Conservation (phyloP, 2,113 vertebrate genomes). For the Chionodraco myersi region DNA sequence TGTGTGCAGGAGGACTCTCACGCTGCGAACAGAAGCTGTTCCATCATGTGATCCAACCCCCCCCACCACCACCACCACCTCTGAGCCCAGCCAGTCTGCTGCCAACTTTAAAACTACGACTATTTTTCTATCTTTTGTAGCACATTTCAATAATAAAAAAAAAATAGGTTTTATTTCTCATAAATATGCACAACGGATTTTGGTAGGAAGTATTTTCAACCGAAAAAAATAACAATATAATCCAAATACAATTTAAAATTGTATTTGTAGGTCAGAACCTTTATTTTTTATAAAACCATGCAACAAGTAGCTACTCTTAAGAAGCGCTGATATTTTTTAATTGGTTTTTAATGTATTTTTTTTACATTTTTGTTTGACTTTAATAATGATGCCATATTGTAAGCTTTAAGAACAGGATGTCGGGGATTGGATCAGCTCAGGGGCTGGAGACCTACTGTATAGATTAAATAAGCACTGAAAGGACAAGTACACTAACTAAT, state of each 20-base stretch:
- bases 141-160: conserved; percentile 47
- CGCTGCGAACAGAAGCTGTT: conserved; percentile 81
- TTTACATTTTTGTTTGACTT: conserved; percentile 9
- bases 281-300: not conserved
- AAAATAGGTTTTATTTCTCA: conserved; percentile 6
- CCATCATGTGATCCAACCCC: conserved; percentile 86
- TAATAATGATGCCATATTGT: conserved; percentile 20
- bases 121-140: conserved; percentile 79
- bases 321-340: conserved; percentile 4
- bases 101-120: conserved; percentile 54
- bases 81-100: conserved; percentile 63
- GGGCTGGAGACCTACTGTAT: not conserved
- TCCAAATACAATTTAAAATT: not conserved
- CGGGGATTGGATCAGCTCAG: not conserved
- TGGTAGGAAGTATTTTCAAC: conserved; percentile 20
- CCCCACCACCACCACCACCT: not conserved
- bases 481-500: conserved; percentile 12
- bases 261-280: not conserved
- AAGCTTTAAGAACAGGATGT: not conserved
- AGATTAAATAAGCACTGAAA: not conserved
- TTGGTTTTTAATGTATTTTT: conserved; percentile 1
- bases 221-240: not conserved
- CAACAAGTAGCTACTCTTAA: conserved; percentile 6
- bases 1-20: conserved; percentile 78
- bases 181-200: conserved; percentile 9